Evolutionary conservation across 2,113 vertebrate genomes (phyloP), one percentile per base, ranked within the genome.

Genomic region (Nesogale talazaci): DNA sequence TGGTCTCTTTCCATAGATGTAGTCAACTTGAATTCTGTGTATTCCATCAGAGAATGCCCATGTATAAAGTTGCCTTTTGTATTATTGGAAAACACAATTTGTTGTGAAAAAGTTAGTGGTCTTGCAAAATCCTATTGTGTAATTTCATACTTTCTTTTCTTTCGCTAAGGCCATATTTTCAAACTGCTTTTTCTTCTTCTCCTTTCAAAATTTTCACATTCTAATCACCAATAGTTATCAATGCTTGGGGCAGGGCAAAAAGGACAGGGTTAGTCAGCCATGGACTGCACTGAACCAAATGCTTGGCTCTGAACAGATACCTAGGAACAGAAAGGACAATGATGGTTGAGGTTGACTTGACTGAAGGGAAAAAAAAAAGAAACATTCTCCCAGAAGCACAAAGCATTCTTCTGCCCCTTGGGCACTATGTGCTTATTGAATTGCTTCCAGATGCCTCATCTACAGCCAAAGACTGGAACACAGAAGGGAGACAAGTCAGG

Each of bases 301-400:
- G 76, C 93, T 90, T 79, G 17, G 90, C 92, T 93, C 86, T 94
- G 31, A 42, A 79, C 86, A 92, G 94, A 91, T 80, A 87, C 86
- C 83, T 0, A 2, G 69, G 91, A 88, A 67, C 86, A 94, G 89
- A 77, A 91, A 78, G 69, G 91, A 67, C 42, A 42, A 5, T 46
- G 77, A 74, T 61, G 11, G 70, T 88, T n/a, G n/a, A n/a, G n/a
- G n/a, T n/a, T 69, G 7, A 65, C 31, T 89, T 91, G 89, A 92
- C 85, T 77, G 80, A 94, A 91, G 74, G 83, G 85, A 78, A 92
- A 61, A 75, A 92, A 65, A 4, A 84, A 65, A 80, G 83, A 77
- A 31, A 88, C 70, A 36, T 93, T 88, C 25, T 93, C 83, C 90
- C 86, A 76, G 89, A 96, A 96, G 96, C 95, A 97, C 95, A 94